Evolutionary conservation across 2,888 invertebrate genomes (phyloP).

Genomic region (Hirtodrosophila histrioides): DNA sequence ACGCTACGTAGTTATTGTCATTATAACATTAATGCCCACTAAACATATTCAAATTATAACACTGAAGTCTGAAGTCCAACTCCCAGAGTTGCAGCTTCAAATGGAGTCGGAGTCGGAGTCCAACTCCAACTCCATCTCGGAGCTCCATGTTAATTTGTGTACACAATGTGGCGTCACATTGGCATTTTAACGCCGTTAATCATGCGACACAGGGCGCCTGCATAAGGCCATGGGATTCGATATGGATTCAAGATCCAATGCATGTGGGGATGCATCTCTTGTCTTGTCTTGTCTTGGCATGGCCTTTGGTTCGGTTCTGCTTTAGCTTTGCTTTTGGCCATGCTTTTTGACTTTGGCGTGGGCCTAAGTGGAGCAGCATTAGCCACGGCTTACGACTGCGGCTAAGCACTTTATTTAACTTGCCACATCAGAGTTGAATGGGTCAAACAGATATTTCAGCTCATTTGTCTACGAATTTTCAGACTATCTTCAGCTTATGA

Average conservation of each 20-base stretch:
- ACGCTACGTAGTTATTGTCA: conserved; percentile 79
- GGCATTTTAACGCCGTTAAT: conserved; percentile 84
- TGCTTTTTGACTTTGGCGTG: conserved; percentile 48
- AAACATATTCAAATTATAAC: conserved; percentile 82
- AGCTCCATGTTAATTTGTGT: conserved; percentile 74
- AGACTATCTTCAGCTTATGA: conserved; percentile 11
- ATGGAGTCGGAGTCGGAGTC: conserved; percentile 7
- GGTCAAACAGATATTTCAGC: conserved; percentile 14
- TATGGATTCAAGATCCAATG: conserved; percentile 19
- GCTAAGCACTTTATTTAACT: conserved; percentile 70
- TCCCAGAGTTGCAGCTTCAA: background rate
- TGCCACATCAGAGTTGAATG: conserved; percentile 11
- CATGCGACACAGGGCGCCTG: conserved; percentile 81
- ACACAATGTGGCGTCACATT: conserved; percentile 83
- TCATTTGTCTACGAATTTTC: conserved; percentile 26
- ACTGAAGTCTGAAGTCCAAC: conserved; percentile 46
- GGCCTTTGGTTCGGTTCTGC: conserved; percentile 32
- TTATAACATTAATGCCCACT: conserved; percentile 82
- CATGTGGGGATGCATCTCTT: conserved; percentile 4
- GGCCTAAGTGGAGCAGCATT: conserved; percentile 71
- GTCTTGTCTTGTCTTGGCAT: too few relatives aligned
- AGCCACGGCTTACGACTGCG: conserved; percentile 55
- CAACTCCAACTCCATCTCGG: conserved; percentile 16
- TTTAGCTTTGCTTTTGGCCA: conserved; percentile 19
- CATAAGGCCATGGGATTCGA: conserved; percentile 59